Evolutionary conservation across 2,888 invertebrate genomes (phyloP).

Genomic region (Hoplodrina blanda): DNA sequence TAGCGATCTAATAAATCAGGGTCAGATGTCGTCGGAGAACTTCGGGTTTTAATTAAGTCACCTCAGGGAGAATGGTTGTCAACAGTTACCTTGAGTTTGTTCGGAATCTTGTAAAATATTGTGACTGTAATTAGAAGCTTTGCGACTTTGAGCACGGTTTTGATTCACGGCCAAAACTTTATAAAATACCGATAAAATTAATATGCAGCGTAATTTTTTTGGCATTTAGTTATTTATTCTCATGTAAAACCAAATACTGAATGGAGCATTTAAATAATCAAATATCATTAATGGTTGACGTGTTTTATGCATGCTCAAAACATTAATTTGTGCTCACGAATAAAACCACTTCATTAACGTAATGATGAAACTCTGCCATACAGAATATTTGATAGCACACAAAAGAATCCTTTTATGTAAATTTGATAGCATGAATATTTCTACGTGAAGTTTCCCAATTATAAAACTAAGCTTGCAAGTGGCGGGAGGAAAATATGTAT

Average conservation of each 20-base stretch:
- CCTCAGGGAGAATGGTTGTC: constrained; percentile 3
- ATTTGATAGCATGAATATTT: background rate
- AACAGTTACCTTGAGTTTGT: constrained; percentile 3
- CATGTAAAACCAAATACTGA: background rate
- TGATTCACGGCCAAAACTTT: background rate
- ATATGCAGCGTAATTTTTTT: too few species aligned
- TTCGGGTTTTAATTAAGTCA: constrained; percentile 27
- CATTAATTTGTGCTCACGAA: constrained; percentile 1
- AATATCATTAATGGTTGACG: background rate
- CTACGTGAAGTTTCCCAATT: background rate
- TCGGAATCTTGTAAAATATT: constrained; percentile 12
- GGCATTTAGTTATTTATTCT: background rate
- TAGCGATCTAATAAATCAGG: constrained; percentile 27
- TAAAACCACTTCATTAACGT: constrained; percentile 3
- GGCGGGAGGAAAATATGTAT: background rate
- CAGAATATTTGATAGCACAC: background rate
- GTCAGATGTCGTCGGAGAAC: constrained; percentile 10
- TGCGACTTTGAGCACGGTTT: background rate
- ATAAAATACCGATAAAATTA: too few species aligned
- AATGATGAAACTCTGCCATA: background rate
- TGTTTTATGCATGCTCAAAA: background rate
- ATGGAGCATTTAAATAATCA: background rate
- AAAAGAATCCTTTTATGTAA: background rate
- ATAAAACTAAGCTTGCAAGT: background rate
- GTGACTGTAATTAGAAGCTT: background rate